Base-by-base conservation (phyloP, 2,113 vertebrate genomes). In the Eidolon helvum region DNA sequence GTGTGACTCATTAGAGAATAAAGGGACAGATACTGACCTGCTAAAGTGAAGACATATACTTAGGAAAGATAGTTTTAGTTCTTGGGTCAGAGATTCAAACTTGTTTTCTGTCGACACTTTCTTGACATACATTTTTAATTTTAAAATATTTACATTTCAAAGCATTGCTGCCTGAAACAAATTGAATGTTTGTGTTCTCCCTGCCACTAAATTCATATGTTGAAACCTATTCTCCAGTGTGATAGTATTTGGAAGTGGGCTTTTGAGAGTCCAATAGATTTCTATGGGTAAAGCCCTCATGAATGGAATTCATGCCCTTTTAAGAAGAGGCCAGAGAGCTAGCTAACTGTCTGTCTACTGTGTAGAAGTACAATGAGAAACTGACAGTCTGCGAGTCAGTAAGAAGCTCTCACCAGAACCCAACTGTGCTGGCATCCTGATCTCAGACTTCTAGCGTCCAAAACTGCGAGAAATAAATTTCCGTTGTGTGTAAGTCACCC, bases 41-140 rank as follows among this genome's bases (percentile, higher is more conserved):
- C 21, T 74, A 74, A 72, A 24, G 33, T 84, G 48, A 89, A 53
- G 68, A 61, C 22, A 87, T 68, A 22, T 50, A 63, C 45, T 80
- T 92, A 19, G 50, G 7, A 88, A 96, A 94, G 79, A 79, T 19
- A 68, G 43, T 48, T 82, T 88, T 65, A 69, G 35, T 75, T 90
- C 74, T 68, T 82, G 35, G 45, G 9, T 72, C 61, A 91, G 40
- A 91, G 48, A 91, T 68, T 97, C 90, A 91, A 91, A 66, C 26
- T 72, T 92, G 45, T 19, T 87, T 97, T 66, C 69, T 16, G 16
- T n/a, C 80, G 87, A 79, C 59, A 50, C 40, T 89, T 97, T 66
- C 43, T 95, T 87, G 40, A 87, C 43, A 10, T 30, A 33, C 21
- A 35, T 96, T 96, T 95, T 69, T 68, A 91, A 48, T 69, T 89